These are phyloP conservation scores for Drosophila eugracilis DNA, from an alignment of 1,140 invertebrate genomes.

Conservation along the genomic window DNA sequence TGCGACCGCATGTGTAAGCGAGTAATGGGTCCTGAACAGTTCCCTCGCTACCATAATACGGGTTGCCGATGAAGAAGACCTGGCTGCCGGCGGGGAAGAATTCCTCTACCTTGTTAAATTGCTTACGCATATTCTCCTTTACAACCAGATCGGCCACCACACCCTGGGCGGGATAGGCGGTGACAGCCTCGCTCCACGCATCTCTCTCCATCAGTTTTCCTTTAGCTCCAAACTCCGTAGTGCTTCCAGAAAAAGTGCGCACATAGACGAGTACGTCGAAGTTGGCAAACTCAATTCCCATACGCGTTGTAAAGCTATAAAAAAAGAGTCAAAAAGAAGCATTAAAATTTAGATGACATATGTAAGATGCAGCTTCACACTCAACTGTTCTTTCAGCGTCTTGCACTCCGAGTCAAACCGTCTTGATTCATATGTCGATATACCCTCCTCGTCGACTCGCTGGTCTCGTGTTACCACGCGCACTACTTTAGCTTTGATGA, in stretches of 20 bases:
- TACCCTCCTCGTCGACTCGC: conserved; percentile 41
- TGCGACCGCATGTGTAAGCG: conserved; percentile 67
- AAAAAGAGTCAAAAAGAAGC: not conserved
- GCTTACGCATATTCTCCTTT: conserved; percentile 27
- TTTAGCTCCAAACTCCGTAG: conserved; percentile 86
- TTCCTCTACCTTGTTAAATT: conserved; percentile 87
- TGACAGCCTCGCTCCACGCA: conserved; percentile 51
- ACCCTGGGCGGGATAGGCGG: conserved; percentile 87
- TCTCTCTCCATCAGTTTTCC: conserved; percentile 74
- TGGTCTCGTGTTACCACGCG: conserved; percentile 49
- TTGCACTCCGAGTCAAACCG: conserved; percentile 63
- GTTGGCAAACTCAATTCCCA: conserved; percentile 91
- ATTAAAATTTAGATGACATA: not conserved
- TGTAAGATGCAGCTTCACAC: conserved; percentile 14
- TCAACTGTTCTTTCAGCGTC: conserved; percentile 76
- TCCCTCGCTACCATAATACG: conserved; percentile 92
- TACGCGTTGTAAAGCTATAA: conserved; percentile 87
- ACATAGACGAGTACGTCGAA: conserved; percentile 90
- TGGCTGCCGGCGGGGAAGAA: conserved; percentile 88
- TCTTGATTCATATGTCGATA: conserved; percentile 42
- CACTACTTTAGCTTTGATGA: conserved; percentile 89
- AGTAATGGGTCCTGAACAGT: conserved; percentile 86
- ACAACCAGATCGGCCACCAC: conserved; percentile 61
- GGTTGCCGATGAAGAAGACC: conserved; percentile 92
- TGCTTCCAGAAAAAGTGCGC: conserved; percentile 89